These are phyloP conservation scores for Microctenopoma steveboyesi DNA, from an alignment of 2,797 vertebrate genomes.

Conservation along the genomic window DNA sequence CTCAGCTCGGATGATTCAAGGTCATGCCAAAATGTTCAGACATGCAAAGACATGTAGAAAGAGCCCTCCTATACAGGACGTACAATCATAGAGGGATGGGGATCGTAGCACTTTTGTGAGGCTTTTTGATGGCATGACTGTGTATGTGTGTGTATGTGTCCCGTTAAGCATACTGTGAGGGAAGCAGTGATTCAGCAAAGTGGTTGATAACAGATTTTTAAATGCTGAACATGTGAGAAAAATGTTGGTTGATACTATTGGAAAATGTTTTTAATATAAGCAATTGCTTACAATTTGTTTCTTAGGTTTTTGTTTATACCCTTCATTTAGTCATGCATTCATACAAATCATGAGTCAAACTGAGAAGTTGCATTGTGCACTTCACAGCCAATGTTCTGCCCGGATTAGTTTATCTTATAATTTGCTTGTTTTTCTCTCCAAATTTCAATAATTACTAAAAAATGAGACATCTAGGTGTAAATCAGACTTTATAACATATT, in stretches of 20 bases:
- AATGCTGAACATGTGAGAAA: constrained; percentile 50
- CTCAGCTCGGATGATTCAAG: constrained; percentile 64
- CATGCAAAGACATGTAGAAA: constrained; percentile 58
- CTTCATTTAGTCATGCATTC: constrained; percentile 33
- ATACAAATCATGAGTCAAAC: constrained; percentile 11
- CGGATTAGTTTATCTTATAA: constrained; percentile 1
- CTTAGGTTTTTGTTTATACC: constrained; percentile 18
- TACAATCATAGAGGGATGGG: constrained; percentile 79
- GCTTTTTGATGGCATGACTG: constrained; percentile 66
- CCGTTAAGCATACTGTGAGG: constrained; percentile 53
- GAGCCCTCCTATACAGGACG: constrained; percentile 57
- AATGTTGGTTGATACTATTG: constrained; percentile 37
- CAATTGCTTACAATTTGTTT: constrained; percentile 38
- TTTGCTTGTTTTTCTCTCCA: background rate
- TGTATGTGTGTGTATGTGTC: constrained; percentile 36
- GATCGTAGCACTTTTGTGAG: constrained; percentile 77
- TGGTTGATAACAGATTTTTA: constrained; percentile 42
- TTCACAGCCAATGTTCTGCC: constrained; percentile 10
- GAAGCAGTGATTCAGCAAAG: constrained; percentile 47
- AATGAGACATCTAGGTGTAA: constrained; percentile 15
- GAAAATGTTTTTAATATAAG: constrained; percentile 43
- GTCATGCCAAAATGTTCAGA: constrained; percentile 64
- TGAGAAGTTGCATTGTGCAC: constrained; percentile 27
- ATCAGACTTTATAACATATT: background rate
- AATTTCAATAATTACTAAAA: background rate